Conservation (phyloP, 1,140 invertebrate genomes). For the Eriosoma lanigerum region DNA sequence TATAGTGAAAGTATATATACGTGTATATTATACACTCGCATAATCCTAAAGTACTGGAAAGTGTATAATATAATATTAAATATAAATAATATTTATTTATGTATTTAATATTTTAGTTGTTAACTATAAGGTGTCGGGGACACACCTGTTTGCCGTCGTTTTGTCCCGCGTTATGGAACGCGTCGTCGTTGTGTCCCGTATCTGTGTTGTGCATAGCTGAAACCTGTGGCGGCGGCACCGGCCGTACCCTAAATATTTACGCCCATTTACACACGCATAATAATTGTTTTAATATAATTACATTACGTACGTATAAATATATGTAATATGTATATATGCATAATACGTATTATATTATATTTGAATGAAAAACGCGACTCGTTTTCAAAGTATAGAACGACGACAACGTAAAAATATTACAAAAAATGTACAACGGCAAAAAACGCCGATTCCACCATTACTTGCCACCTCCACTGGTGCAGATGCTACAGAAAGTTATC, state of each 20-base stretch:
- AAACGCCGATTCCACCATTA: neutral
- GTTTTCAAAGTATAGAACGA: neutral
- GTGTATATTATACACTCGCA: neutral
- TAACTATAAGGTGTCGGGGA: conserved; percentile 29
- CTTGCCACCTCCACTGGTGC: neutral
- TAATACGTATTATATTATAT: neutral
- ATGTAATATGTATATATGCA: neutral
- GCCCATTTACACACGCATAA: conserved; percentile 8
- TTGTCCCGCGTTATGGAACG: conserved; percentile 4
- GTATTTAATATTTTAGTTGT: neutral
- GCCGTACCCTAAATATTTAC: conserved; percentile 19
- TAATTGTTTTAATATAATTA: neutral
- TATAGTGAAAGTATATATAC: neutral
- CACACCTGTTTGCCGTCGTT: conserved; percentile 27
- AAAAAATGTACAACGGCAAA: neutral
- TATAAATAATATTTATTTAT: neutral
- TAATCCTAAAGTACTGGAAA: neutral
- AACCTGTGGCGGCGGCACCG: neutral
- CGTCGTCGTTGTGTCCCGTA: neutral
- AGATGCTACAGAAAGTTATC: neutral
- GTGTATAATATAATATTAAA: neutral
- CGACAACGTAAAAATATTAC: neutral
- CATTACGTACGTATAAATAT: neutral
- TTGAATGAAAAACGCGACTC: neutral
- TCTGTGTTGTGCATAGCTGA: neutral